phyloP scores from a whole-genome alignment of 1,140 invertebrate genomes.

The Thaumetopoea pityocampa region DNA sequence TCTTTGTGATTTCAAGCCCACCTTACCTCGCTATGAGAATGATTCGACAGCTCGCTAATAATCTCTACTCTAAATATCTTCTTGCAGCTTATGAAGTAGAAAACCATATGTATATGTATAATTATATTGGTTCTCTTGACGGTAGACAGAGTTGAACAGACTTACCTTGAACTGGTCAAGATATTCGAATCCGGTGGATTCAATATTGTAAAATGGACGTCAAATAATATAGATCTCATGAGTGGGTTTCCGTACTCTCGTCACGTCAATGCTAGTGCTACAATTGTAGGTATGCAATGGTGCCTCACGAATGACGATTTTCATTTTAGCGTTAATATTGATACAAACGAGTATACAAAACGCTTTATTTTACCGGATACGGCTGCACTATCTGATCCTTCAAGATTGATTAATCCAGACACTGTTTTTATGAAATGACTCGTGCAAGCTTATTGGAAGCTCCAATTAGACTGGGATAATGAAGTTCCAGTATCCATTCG shows the following conservation, averaged over 20 bases:
- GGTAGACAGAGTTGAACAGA: background rate
- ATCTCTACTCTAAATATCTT: conserved; percentile 17
- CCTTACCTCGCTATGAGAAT: conserved; percentile 39
- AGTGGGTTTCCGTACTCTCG: background rate
- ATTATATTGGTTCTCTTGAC: background rate
- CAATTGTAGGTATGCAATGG: too few species aligned
- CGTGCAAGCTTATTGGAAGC: conserved; percentile 6
- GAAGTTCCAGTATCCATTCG: too few species aligned
- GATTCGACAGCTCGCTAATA: conserved; percentile 30
- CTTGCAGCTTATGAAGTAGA: too few species aligned
- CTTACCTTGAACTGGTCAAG: background rate
- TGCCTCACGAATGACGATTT: conserved; percentile 2
- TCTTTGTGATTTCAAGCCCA: conserved; percentile 40
- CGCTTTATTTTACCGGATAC: conserved; percentile 1
- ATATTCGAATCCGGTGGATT: conserved; percentile 9
- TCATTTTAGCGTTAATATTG: background rate
- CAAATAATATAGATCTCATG: background rate
- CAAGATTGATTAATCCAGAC: conserved; percentile 4
- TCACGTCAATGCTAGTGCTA: background rate
- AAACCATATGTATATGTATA: conserved; percentile 17
- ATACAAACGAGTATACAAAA: conserved; percentile 1
- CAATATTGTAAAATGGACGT: conserved; percentile 14
- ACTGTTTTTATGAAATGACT: conserved; percentile 5
- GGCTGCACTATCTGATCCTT: conserved; percentile 6
- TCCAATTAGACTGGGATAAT: conserved; percentile 6